These are phyloP conservation scores for Hydrozoanthus gracilis DNA, from an alignment of 92 coral and sea anemone species.

Conservation along the genomic window DNA sequence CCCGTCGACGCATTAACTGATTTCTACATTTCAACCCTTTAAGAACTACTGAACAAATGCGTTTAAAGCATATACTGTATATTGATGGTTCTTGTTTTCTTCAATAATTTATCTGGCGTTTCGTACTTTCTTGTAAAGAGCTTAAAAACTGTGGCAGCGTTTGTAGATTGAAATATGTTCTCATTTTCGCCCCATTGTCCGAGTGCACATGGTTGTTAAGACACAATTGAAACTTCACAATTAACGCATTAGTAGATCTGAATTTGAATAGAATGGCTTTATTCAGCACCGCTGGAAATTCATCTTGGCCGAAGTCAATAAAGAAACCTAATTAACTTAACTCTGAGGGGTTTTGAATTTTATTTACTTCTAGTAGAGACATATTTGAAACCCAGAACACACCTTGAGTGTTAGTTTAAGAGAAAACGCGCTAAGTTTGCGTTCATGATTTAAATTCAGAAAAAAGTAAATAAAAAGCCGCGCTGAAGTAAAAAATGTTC, in stretches of 20 bases:
- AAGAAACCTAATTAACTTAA: constrained; percentile 13
- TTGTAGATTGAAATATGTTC: background rate
- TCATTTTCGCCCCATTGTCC: constrained; percentile 6
- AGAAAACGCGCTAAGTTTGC: background rate
- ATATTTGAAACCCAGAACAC: background rate
- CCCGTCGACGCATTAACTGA: background rate
- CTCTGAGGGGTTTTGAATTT: background rate
- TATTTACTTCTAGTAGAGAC: constrained; percentile 7
- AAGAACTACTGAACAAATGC: background rate
- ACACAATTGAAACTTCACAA: constrained; percentile 41
- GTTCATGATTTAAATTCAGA: background rate
- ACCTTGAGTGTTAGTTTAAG: background rate
- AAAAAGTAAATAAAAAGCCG: background rate
- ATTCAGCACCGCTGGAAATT: constrained; percentile 33
- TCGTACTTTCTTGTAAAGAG: background rate
- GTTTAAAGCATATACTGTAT: background rate
- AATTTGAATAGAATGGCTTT: constrained; percentile 15
- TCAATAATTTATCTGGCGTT: background rate
- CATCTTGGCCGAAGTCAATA: constrained; percentile 23
- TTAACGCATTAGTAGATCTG: constrained; percentile 29
- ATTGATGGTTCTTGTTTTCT: background rate
- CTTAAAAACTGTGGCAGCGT: background rate
- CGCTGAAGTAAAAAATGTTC: background rate
- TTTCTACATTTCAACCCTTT: background rate
- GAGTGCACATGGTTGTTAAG: constrained; percentile 41